phyloP scores from a whole-genome alignment of 1,140 invertebrate species.

The Bursaphelenchus mucronatus region DNA sequence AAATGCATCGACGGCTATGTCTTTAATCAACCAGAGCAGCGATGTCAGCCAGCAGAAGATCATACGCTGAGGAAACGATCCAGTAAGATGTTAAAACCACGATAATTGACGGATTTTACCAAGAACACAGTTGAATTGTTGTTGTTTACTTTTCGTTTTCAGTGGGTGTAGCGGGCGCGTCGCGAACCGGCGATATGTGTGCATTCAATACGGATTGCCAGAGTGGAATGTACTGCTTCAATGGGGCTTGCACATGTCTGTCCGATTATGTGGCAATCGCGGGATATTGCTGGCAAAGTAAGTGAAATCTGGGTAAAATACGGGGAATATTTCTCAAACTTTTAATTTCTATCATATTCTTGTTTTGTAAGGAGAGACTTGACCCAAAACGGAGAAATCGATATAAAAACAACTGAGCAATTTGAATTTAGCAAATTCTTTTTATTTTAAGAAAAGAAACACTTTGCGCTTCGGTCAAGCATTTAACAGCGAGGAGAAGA shows the following conservation, averaged over 20 bases:
- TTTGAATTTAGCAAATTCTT: too few relatives aligned
- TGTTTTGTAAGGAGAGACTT: background rate
- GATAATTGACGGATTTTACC: too few relatives aligned
- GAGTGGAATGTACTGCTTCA: constrained; percentile 57
- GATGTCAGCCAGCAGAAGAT: background rate
- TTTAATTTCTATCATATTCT: background rate
- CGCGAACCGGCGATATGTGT: constrained; percentile 41
- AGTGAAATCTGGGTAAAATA: too few relatives aligned
- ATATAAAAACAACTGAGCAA: too few relatives aligned
- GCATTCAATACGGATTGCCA: constrained; percentile 50
- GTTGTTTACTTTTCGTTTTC: background rate
- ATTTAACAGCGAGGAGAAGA: too few relatives aligned
- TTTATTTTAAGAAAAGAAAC: too few relatives aligned
- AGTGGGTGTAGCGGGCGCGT: constrained; percentile 11
- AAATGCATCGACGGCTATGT: background rate
- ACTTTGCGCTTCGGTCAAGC: too few relatives aligned
- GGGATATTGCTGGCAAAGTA: constrained; percentile 59
- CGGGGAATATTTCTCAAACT: too few relatives aligned
- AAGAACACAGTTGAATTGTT: too few relatives aligned
- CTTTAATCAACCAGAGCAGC: constrained; percentile 5
- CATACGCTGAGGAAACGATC: background rate
- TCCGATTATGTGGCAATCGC: constrained; percentile 57
- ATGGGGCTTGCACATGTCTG: constrained; percentile 51
- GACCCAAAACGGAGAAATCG: too few relatives aligned
- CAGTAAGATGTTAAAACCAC: constrained; percentile 3